Evolutionary conservation across 2,888 invertebrate species (phyloP).

Genomic region (Resseliella maxima): DNA sequence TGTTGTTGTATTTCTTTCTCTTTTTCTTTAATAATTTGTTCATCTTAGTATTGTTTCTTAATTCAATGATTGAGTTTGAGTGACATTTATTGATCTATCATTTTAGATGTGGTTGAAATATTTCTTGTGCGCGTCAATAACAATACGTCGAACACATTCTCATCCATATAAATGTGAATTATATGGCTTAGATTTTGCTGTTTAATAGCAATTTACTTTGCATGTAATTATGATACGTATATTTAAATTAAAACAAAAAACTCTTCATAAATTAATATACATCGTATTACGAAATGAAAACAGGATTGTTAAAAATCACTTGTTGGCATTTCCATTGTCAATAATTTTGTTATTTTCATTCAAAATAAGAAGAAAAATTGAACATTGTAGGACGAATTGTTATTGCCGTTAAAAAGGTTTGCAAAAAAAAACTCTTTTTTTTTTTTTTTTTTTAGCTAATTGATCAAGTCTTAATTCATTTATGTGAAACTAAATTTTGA

Average conservation of each 20-base stretch:
- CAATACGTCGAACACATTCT: constrained; percentile 43
- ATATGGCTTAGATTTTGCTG: neutral
- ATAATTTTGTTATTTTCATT: no score
- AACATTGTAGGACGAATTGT: constrained; percentile 21
- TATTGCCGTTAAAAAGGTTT: constrained; percentile 14
- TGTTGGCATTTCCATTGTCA: neutral
- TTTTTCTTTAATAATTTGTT: no score
- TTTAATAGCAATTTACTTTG: neutral
- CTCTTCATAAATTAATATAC: no score
- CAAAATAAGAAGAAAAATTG: no score
- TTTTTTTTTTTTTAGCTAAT: neutral
- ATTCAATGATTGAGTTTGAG: neutral
- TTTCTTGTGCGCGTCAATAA: constrained; percentile 26
- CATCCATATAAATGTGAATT: neutral
- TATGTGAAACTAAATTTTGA: neutral
- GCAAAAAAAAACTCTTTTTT: neutral
- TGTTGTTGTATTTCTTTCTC: no score
- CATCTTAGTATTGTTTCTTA: neutral
- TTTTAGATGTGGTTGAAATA: neutral
- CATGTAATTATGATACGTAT: no score
- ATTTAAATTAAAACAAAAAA: no score
- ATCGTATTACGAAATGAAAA: no score
- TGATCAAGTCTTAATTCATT: neutral
- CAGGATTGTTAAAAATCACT: neutral
- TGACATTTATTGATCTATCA: neutral